Conservation (phyloP, 1,140 invertebrate genomes). For the Drosophila asahinai region DNA sequence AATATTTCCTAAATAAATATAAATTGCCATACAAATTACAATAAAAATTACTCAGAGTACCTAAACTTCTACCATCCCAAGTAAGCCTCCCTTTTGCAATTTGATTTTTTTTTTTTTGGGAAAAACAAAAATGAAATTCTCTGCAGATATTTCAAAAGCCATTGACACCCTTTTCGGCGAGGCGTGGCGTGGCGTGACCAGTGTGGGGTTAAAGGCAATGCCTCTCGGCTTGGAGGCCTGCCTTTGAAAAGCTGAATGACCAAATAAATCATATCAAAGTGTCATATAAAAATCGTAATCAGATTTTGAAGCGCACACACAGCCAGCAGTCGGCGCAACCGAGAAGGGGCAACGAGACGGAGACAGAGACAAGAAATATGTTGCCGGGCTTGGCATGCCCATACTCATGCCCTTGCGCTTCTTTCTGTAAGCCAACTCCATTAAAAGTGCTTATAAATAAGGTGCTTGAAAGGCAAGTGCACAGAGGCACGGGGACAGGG, state of each 20-base stretch:
- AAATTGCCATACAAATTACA: neutral
- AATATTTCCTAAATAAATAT: neutral
- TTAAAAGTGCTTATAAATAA: constrained; percentile 84
- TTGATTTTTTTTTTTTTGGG: constrained; percentile 30
- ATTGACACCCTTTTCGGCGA: constrained; percentile 79
- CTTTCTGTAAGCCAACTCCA: constrained; percentile 78
- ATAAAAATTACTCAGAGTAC: neutral
- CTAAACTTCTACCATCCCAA: neutral
- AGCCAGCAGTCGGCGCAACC: constrained; percentile 16
- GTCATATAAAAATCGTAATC: constrained; percentile 84
- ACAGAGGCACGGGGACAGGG: constrained; percentile 42
- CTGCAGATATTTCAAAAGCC: constrained; percentile 84
- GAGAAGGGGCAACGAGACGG: constrained; percentile 23
- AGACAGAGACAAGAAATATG: constrained; percentile 52
- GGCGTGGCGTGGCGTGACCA: constrained; percentile 44
- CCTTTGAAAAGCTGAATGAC: constrained; percentile 84
- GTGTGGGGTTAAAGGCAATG: constrained; percentile 34
- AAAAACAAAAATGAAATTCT: constrained; percentile 77
- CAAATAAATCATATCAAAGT: constrained; percentile 84
- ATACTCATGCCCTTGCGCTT: constrained; percentile 51
- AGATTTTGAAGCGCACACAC: constrained; percentile 80
- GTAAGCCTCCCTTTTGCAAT: neutral
- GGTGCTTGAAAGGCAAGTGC: constrained; percentile 82
- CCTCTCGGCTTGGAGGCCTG: constrained; percentile 63
- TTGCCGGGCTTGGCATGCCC: constrained; percentile 34